Percentiles rank a stretch among this genome's conserved stretches.
phyloP scores from a whole-genome alignment of 2,113 vertebrate genomes.

The Lagopus leucura region DNA sequence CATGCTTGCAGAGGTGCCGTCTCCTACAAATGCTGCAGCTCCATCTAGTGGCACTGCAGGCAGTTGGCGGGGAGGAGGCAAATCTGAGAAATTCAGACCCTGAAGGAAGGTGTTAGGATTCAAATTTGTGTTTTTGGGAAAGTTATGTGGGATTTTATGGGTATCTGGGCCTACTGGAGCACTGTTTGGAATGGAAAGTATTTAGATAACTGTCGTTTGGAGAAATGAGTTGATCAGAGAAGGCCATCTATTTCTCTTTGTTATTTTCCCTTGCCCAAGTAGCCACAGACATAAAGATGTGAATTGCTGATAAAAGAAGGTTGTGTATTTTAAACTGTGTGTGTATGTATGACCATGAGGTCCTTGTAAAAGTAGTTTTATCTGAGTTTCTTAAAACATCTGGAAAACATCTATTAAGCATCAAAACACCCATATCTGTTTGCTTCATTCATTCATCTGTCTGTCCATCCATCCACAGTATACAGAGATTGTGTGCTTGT shows the following conservation, averaged over 20 bases:
- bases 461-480: not conserved
- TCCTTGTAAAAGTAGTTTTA: not conserved
- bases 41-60: constrained; percentile 65
- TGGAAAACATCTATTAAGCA: not conserved
- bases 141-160: not conserved
- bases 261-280: not conserved
- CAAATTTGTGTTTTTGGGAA: not conserved
- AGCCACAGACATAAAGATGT: not conserved
- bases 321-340: not conserved
- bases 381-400: not conserved
- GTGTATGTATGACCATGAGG: not conserved
- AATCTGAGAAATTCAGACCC: accelerated
- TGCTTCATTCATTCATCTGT: not conserved
- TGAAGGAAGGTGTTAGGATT: not conserved
- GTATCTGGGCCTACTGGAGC: not conserved
- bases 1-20: accelerated
- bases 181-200: not conserved
- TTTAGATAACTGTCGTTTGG: not conserved
- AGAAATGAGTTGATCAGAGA: not conserved
- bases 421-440: not conserved
- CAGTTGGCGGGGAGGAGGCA: not conserved
- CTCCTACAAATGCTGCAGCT: constrained; percentile 21
- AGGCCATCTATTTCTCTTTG: not conserved
- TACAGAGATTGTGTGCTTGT: accelerated
- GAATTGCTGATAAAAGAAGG: not conserved